These are phyloP conservation scores for Lanistes nyassanus DNA, from an alignment of 1,140 invertebrate species.

Conservation along the genomic window DNA sequence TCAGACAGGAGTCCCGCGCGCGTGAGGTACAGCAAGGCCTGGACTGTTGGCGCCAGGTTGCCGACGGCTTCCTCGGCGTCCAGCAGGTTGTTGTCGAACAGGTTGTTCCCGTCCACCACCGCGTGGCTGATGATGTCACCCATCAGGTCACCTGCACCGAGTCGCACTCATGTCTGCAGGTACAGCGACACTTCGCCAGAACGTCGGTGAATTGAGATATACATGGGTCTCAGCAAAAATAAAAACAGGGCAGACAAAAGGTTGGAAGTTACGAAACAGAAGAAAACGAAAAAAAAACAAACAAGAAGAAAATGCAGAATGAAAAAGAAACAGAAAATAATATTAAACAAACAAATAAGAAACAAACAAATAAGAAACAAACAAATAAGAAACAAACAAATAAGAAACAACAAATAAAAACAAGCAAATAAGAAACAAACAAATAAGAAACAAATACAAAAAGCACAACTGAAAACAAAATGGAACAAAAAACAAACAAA, in stretches of 20 bases:
- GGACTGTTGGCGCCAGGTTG: slow-evolving; percentile 31
- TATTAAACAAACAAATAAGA: slow-evolving; percentile 1
- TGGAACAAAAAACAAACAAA: background rate
- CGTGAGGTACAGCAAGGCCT: slow-evolving; percentile 29
- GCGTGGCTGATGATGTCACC: slow-evolving; percentile 35
- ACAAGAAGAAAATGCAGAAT: no score
- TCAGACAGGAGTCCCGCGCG: slow-evolving; percentile 12
- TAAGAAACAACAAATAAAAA: background rate
- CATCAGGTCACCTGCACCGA: slow-evolving; percentile 36
- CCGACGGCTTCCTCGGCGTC: slow-evolving; percentile 33
- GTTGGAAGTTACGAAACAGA: no score
- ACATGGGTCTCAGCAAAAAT: no score
- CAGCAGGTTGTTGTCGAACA: slow-evolving; percentile 23
- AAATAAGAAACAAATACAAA: no score
- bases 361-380: background rate
- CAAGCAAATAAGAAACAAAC: background rate
- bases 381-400: background rate
- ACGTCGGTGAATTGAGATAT: no score
- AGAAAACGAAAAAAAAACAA: no score
- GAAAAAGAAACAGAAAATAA: no score
- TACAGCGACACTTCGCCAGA: no score
- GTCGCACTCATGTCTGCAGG: no score
- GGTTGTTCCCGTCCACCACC: slow-evolving; percentile 21
- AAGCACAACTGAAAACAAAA: no score
- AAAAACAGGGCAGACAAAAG: no score